These are phyloP conservation scores for Sparus aurata DNA, from an alignment of 2,797 vertebrate genomes.

Conservation along the genomic window DNA sequence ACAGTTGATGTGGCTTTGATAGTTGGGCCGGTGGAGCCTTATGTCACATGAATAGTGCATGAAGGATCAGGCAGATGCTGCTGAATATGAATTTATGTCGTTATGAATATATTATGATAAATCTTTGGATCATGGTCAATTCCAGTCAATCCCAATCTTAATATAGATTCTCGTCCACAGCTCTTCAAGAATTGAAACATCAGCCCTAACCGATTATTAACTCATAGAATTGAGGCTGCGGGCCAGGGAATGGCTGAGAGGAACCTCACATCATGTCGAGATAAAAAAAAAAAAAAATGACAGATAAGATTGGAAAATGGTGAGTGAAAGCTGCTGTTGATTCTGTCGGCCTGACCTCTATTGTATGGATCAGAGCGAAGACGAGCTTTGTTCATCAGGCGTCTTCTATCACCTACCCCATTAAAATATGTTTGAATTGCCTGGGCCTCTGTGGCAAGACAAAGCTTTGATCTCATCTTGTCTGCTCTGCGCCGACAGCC, in stretches of 20 bases:
- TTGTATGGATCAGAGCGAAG: slow-evolving; percentile 64
- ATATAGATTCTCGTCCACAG: slow-evolving; percentile 23
- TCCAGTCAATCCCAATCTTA: slow-evolving; percentile 38
- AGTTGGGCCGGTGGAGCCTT: slow-evolving; percentile 37
- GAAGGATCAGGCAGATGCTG: slow-evolving; percentile 76
- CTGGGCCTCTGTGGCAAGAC: slow-evolving; percentile 66
- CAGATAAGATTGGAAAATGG: slow-evolving; percentile 44
- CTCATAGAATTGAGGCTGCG: not conserved
- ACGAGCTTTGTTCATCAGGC: slow-evolving; percentile 77
- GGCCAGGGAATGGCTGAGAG: not conserved
- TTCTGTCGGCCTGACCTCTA: slow-evolving; percentile 41
- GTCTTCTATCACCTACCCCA: slow-evolving; percentile 66
- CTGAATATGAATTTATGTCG: slow-evolving; percentile 80
- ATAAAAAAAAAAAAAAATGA: slow-evolving; percentile 43
- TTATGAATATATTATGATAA: slow-evolving; percentile 73
- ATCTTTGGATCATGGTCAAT: slow-evolving; percentile 49
- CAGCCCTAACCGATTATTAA: slow-evolving; percentile 16
- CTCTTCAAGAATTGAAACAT: slow-evolving; percentile 26
- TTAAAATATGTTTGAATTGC: slow-evolving; percentile 86
- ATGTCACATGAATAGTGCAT: slow-evolving; percentile 79
- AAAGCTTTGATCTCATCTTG: slow-evolving; percentile 86
- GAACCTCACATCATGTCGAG: not conserved
- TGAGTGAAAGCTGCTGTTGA: slow-evolving; percentile 42
- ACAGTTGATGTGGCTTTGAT: slow-evolving; percentile 20
- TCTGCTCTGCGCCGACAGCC: slow-evolving; percentile 62